Evolutionary conservation across 2,797 vertebrate species (phyloP).

Genomic region (Staurois parvus): DNA sequence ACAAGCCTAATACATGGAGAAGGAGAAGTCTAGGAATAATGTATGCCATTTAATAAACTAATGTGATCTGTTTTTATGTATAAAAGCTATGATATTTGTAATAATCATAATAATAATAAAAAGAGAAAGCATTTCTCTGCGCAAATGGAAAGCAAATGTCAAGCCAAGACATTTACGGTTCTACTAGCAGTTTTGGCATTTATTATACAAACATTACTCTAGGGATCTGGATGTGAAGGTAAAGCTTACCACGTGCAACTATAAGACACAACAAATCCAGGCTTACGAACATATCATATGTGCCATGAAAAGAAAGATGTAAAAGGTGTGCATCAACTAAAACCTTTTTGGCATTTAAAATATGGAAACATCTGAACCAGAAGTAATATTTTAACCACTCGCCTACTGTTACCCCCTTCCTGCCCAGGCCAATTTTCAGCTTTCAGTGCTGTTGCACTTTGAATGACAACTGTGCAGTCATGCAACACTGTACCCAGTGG

Average conservation of each 20-base stretch:
- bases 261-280: conserved; percentile 62
- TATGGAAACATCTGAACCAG: neutral
- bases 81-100: neutral
- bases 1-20: too few relatives aligned
- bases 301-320: neutral
- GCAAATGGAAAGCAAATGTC: conserved; percentile 70
- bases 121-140: neutral
- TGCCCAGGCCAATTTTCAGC: too few relatives aligned
- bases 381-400: too few relatives aligned
- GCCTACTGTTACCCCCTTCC: too few relatives aligned
- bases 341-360: neutral
- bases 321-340: neutral
- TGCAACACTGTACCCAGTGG: too few relatives aligned
- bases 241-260: conserved; percentile 66
- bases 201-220: conserved; percentile 63
- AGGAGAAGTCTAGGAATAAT: too few relatives aligned
- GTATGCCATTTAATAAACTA: neutral
- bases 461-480: too few relatives aligned
- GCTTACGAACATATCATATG: conserved; percentile 67
- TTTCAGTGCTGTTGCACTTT: too few relatives aligned
- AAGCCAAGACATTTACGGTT: conserved; percentile 70
- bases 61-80: neutral
- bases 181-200: conserved; percentile 65
- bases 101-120: neutral
- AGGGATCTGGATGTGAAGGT: conserved; percentile 69